Base-by-base conservation (phyloP, 2,888 invertebrate species). In the Terebella lapidaria region DNA sequence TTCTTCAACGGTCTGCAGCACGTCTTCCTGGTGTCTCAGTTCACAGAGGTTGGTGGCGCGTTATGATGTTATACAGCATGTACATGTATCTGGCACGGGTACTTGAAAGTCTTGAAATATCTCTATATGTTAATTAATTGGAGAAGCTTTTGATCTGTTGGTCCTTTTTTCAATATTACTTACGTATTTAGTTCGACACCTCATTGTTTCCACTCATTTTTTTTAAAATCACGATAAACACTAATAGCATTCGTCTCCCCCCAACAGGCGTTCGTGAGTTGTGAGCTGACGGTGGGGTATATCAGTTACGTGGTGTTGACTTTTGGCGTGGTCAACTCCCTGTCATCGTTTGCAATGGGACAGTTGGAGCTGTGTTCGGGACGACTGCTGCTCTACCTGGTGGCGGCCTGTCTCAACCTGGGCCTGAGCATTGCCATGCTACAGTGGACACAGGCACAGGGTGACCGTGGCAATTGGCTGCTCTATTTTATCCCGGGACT, bases 221-320 rank as follows among this genome's bases (percentile, higher is more conserved):
- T n/a, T n/a, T n/a, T n/a, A n/a, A n/a, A n/a, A n/a, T n/a, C n/a
- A n/a, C n/a, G n/a, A n/a, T n/a, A n/a, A n/a, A n/a, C n/a, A n/a
- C n/a, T n/a, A n/a, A n/a, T n/a, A n/a, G n/a, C n/a, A n/a, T n/a
- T n/a, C n/a, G n/a, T n/a, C n/a, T n/a, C n/a, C n/a, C n/a, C n/a
- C n/a, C n/a, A n/a, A n/a, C n/a, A 53, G 53, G 53, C 53, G 26
- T 53, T 53, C 22, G 27, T 53, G 10, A 28, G 27, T 28, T 53
- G 53, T 28, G 15, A 53, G 53, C 53, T 53, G 4, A 28, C 27
- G 5, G 28, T 53, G 10, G 26, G 15, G 5, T 15, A 28, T 28
- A 15, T 53, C 10, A 28, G 53, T 28, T 53, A 53, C 53, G 15
- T 22, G 5, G 28, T 53, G 53, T 15, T 53, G 15, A 15, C 27